Evolutionary conservation across 2,888 invertebrate species (phyloP).

Genomic region (Amblyjoppa proteus): DNA sequence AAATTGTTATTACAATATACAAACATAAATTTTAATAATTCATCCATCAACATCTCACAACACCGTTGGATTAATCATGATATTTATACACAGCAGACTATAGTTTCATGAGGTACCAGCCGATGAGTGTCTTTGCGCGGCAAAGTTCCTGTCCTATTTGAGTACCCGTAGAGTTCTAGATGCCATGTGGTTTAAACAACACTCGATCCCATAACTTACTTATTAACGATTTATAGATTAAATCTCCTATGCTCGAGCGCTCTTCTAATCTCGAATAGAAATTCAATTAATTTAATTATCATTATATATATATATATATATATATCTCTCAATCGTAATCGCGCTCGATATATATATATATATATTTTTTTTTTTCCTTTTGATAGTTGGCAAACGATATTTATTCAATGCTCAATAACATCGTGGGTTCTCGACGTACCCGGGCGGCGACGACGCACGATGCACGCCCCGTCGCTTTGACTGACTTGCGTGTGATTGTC

Average conservation of each 20-base stretch:
- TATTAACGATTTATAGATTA: conserved; percentile 48
- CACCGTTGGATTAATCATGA: conserved; percentile 60
- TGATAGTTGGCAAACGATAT: conserved; percentile 7
- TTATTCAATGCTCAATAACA: conserved; percentile 35
- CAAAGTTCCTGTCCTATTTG: conserved; percentile 25
- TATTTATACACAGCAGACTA: conserved; percentile 39
- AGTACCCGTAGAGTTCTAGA: conserved; percentile 25
- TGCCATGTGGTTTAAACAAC: conserved; percentile 19
- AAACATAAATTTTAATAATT: conserved; percentile 82
- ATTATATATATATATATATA: not conserved
- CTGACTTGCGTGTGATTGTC: conserved; percentile 14
- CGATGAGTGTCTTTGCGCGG: conserved; percentile 33
- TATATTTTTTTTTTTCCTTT: not conserved
- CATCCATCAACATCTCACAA: conserved; percentile 78
- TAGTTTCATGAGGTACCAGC: conserved; percentile 52
- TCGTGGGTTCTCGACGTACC: not conserved
- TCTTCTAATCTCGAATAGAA: conserved; percentile 2
- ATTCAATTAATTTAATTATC: conserved; percentile 7
- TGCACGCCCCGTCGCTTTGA: not conserved
- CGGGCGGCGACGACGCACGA: not conserved
- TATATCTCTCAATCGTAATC: not conserved
- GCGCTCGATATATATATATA: not conserved
- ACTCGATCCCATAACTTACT: conserved; percentile 40
- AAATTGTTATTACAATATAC: conserved; percentile 83
- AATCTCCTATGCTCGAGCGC: conserved; percentile 1